These are phyloP conservation scores for Ranitomeya imitator DNA, from an alignment of 2,113 vertebrate genomes.

Conservation along the genomic window DNA sequence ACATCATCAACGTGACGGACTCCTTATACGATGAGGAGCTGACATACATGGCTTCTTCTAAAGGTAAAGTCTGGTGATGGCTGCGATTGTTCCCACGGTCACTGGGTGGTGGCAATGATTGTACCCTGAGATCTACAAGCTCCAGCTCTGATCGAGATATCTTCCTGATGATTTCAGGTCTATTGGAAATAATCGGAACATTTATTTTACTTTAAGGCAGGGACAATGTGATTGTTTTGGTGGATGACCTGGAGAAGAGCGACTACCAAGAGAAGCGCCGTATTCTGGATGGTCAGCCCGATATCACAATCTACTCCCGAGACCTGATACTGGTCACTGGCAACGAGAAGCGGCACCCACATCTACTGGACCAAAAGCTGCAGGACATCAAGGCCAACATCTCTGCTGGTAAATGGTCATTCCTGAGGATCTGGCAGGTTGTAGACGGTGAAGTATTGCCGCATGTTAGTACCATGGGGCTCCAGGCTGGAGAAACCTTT, in stretches of 20 bases:
- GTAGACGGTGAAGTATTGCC: too few relatives aligned
- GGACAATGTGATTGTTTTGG: slow-evolving; percentile 9
- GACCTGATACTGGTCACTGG: slow-evolving; percentile 12
- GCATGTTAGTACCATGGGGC: too few relatives aligned
- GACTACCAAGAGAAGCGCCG: not conserved
- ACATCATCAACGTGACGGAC: slow-evolving; percentile 43
- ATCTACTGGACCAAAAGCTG: not conserved
- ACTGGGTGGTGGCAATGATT: too few relatives aligned
- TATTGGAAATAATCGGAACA: not conserved
- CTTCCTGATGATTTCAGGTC: too few relatives aligned
- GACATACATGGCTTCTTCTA: not conserved
- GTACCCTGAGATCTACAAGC: too few relatives aligned
- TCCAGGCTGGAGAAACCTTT: too few relatives aligned
- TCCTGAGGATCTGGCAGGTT: too few relatives aligned
- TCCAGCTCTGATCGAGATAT: too few relatives aligned
- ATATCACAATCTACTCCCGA: not conserved
- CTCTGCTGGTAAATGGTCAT: not conserved
- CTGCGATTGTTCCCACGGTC: too few relatives aligned
- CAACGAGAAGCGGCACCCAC: not conserved
- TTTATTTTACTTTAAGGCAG: not conserved
- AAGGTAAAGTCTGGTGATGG: not conserved
- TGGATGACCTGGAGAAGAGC: slow-evolving; percentile 9
- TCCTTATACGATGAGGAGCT: slow-evolving; percentile 20
- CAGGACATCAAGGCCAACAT: not conserved
- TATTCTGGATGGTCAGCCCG: not conserved